Evolutionary conservation across 2,888 invertebrate genomes (phyloP), one percentile per base, ranked within the genome.

Genomic region (Sarcophaga subvicina): DNA sequence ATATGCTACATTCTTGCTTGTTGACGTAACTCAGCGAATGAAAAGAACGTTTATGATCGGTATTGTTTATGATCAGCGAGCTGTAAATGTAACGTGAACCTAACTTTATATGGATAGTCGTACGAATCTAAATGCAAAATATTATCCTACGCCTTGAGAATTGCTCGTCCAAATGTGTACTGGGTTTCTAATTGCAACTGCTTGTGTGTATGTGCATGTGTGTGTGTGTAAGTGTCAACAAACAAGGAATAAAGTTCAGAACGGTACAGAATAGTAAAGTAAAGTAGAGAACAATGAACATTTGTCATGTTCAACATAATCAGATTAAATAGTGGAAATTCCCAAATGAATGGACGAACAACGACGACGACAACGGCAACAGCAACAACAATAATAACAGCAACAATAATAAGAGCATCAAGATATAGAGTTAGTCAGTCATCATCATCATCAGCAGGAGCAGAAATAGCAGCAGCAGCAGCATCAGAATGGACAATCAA

Each of bases 281-380:
- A 20, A 27, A 67, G 59, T 67, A 70, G 63, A 45, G 82, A 86
- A 86, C 82, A 84, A 85, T 77, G 84, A 85, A 80, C 80, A 86
- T 86, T 88, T 85, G 83, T 83, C 85, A 86, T 85, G 85, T 82
- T 85, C 77, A 86, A 80, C 83, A 80, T 88, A 88, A 88, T 88
- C 88, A 87, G 88, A 83, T 88, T 88, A 87, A 86, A 88, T 87
- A 85, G 85, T 88, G 83, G 54, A 87, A 85, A 85, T 85, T 85
- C 86, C 86, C 86, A 87, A 80, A 80, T 88, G 88, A 60, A 76
- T 88, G 67, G 37, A 81, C 72, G 79, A 81, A 75, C 60, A 81
- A 83, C 69, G 70, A 76, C 59, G 37, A n/a, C 10, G 71, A 17
- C 54, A 12, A 54, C 60, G 63, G 20, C 59, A 73, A 45, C 27